Percentiles rank a stretch among this genome's conserved stretches.
Evolutionary conservation across 2,888 invertebrate genomes (phyloP).

Genomic region (Dysmachus trigonus): DNA sequence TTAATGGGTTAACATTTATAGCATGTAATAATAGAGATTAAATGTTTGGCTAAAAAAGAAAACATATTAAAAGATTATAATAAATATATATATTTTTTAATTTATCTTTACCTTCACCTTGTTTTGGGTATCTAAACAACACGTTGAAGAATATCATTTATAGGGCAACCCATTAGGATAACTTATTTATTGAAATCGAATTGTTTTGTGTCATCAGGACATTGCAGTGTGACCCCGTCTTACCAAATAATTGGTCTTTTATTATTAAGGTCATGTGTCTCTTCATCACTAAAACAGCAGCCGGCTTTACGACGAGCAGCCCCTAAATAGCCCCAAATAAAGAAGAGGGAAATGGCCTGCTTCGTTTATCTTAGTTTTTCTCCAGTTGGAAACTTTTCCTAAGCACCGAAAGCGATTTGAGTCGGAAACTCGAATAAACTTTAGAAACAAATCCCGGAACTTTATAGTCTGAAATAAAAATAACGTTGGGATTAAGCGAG

Average conservation of each 20-base stretch:
- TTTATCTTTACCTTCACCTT: background rate
- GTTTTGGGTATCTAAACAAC: background rate
- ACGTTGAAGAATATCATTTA: too few species aligned
- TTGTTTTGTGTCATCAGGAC: background rate
- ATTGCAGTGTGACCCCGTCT: background rate
- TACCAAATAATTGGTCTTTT: background rate
- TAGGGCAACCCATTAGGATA: background rate
- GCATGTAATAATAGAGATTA: too few species aligned
- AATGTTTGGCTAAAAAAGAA: too few species aligned
- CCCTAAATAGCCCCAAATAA: background rate
- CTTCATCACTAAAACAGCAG: background rate
- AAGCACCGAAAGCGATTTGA: conserved; percentile 24
- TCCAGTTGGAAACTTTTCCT: conserved; percentile 18
- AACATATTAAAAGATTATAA: too few species aligned
- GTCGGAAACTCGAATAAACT: conserved; percentile 44
- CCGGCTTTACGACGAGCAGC: background rate
- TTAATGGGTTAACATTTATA: too few species aligned
- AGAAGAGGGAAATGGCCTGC: background rate
- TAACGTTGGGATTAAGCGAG: conserved; percentile 44
- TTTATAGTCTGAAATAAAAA: conserved; percentile 45
- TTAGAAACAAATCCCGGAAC: conserved; percentile 43
- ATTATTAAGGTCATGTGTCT: background rate
- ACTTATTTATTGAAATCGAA: background rate
- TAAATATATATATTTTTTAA: background rate
- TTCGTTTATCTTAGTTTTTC: conserved; percentile 29